Evolutionary conservation across 2,888 invertebrate species (phyloP).

Genomic region (Tryphoninae sp.): DNA sequence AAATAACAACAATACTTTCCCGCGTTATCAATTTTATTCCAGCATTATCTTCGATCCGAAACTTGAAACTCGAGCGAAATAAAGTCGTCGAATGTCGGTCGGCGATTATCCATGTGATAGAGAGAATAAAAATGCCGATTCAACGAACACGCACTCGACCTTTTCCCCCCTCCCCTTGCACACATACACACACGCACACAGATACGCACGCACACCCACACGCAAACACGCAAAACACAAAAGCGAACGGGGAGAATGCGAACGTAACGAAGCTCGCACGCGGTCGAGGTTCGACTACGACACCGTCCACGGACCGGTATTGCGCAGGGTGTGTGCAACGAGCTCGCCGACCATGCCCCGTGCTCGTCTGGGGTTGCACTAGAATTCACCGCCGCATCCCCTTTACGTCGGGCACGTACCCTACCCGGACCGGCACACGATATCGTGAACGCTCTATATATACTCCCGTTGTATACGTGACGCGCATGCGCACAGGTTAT

Average conservation of each 20-base stretch:
- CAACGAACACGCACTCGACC: too few species aligned
- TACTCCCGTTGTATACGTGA: constrained; percentile 9
- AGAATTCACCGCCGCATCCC: constrained; percentile 45
- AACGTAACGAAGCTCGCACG: constrained; percentile 12
- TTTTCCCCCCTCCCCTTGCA: too few species aligned
- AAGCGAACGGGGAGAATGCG: background rate
- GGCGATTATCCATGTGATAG: too few species aligned
- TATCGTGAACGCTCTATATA: constrained; percentile 12
- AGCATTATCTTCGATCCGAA: too few species aligned
- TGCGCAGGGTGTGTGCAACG: background rate
- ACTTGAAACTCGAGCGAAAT: too few species aligned
- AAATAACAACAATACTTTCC: too few species aligned
- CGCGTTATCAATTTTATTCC: too few species aligned
- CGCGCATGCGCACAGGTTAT: constrained; percentile 44
- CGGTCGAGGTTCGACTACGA: constrained; percentile 26
- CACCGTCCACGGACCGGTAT: constrained; percentile 1
- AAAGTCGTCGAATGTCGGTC: too few species aligned
- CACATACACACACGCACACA: background rate
- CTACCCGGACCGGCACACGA: constrained; percentile 56
- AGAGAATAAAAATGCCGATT: too few species aligned
- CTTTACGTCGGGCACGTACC: background rate
- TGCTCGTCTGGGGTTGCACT: constrained; percentile 58
- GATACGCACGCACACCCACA: background rate
- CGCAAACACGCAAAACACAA: background rate
- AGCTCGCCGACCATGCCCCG: constrained; percentile 52